Percentiles rank a stretch among this genome's conserved stretches.
phyloP scores from a whole-genome alignment of 2,888 invertebrate species.

The Andrena flavipes region DNA sequence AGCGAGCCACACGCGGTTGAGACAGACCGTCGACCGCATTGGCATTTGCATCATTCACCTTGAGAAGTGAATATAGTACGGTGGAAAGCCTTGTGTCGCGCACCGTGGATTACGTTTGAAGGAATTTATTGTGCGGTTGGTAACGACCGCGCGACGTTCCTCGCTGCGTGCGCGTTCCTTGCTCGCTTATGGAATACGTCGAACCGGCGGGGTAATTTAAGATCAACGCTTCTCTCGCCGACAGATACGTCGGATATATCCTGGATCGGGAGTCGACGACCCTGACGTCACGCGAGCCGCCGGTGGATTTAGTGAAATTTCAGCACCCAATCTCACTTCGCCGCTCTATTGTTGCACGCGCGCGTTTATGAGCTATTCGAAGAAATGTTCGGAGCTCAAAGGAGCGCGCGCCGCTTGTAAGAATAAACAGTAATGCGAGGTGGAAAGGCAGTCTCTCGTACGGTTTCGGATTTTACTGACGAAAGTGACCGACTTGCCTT shows the following conservation, averaged over 20 bases:
- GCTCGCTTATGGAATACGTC: conserved; percentile 44
- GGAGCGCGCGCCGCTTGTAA: too few relatives aligned
- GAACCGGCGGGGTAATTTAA: conserved; percentile 44
- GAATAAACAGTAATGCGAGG: too few relatives aligned
- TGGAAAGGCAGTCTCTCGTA: too few relatives aligned
- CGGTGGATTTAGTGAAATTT: conserved; percentile 21
- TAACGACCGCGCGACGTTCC: conserved; percentile 40
- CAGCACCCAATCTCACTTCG: background rate
- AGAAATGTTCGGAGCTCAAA: too few relatives aligned
- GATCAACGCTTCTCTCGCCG: conserved; percentile 39
- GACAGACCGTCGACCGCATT: conserved; percentile 73
- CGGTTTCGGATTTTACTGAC: too few relatives aligned
- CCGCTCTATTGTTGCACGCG: background rate
- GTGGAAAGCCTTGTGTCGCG: conserved; percentile 69
- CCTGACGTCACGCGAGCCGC: conserved; percentile 11
- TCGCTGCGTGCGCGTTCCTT: background rate
- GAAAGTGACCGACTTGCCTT: too few relatives aligned
- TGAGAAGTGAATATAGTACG: conserved; percentile 71
- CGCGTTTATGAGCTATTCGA: too few relatives aligned
- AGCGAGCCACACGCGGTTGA: conserved; percentile 61
- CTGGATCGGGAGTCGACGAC: conserved; percentile 40
- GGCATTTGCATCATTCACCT: conserved; percentile 76
- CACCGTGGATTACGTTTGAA: conserved; percentile 73
- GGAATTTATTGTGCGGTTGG: conserved; percentile 70
- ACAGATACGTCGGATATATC: conserved; percentile 24